Conservation (phyloP, 2,113 vertebrate species). For the Prionailurus viverrinus region DNA sequence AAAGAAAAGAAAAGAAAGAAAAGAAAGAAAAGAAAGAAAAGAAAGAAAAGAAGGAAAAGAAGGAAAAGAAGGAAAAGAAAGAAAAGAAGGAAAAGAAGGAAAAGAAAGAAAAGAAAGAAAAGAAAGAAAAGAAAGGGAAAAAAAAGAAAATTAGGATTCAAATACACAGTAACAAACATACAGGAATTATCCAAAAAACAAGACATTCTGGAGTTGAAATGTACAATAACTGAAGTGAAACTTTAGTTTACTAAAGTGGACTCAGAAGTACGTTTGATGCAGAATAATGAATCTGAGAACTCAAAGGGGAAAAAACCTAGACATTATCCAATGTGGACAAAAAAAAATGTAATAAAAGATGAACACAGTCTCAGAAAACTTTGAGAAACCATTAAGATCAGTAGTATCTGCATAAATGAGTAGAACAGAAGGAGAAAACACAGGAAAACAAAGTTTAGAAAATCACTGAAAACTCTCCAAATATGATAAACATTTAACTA, state of each 20-base stretch:
- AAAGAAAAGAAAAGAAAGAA: not conserved
- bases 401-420: not conserved
- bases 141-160: not conserved
- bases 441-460: not conserved
- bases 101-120: not conserved
- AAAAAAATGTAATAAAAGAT: not conserved
- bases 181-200: not conserved
- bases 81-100: not conserved
- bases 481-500: not conserved
- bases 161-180: not conserved
- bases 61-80: not conserved
- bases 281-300: not conserved
- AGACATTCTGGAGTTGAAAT: not conserved
- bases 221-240: not conserved
- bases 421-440: not conserved
- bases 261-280: not conserved
- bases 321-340: not conserved
- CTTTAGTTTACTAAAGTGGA: not conserved
- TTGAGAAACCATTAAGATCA: not conserved
- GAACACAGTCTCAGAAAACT: not conserved
- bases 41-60: not conserved
- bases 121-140: rapidly evolving
- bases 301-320: not conserved
- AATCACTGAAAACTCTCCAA: not conserved
- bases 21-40: not conserved